A percentile compares a stretch with the other conserved stretches of the same genome.
phyloP scores from a whole-genome alignment of 1,140 invertebrate genomes.

The Nautilus pompilius region DNA sequence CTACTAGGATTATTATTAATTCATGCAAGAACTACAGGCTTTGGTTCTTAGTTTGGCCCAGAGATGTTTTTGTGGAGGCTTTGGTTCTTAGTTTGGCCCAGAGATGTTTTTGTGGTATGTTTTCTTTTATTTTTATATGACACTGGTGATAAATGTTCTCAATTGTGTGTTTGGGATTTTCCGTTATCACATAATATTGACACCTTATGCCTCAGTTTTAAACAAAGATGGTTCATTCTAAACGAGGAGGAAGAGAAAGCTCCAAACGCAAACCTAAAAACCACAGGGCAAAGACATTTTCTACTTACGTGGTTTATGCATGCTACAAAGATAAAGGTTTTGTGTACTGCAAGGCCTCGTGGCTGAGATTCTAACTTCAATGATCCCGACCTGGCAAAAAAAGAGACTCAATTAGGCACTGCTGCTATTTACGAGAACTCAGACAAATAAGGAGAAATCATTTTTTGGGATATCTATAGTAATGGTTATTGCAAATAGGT shows the following conservation, averaged over 20 bases:
- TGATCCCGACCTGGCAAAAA: slow-evolving; percentile 17
- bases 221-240: background rate
- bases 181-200: background rate
- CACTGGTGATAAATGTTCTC: background rate
- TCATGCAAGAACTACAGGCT: too few relatives aligned
- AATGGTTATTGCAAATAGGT: too few relatives aligned
- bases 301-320: slow-evolving; percentile 77
- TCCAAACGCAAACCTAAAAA: background rate
- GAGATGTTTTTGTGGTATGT: too few relatives aligned
- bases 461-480: too few relatives aligned
- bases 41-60: too few relatives aligned
- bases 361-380: slow-evolving; percentile 87
- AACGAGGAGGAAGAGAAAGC: background rate
- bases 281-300: background rate
- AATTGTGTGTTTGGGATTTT: background rate
- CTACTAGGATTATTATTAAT: too few relatives aligned
- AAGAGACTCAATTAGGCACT: background rate
- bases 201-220: background rate
- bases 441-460: too few relatives aligned
- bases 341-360: slow-evolving; percentile 69
- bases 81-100: too few relatives aligned
- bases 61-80: too few relatives aligned
- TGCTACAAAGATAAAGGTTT: slow-evolving; percentile 69
- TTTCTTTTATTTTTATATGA: too few relatives aligned
- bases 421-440: too few relatives aligned